phyloP scores from a whole-genome alignment of 2,113 vertebrate genomes.

The Thunnus maccoyii region DNA sequence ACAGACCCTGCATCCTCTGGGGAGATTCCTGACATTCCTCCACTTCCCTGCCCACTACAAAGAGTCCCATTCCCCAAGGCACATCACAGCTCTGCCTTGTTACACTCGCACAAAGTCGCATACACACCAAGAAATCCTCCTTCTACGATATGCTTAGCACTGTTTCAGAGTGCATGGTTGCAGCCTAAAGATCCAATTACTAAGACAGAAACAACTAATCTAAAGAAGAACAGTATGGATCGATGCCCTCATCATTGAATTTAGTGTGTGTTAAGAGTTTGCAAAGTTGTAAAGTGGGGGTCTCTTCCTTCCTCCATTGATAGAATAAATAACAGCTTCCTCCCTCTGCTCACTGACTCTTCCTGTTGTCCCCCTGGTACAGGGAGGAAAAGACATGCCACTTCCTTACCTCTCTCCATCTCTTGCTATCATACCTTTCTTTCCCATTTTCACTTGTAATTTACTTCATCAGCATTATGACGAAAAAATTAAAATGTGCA shows the following conservation, averaged over 20 bases:
- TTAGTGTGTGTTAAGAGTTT: background rate
- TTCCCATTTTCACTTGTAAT: too few relatives aligned
- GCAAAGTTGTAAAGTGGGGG: constrained; percentile 30
- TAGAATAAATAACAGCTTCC: constrained; percentile 74
- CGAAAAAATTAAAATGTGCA: background rate
- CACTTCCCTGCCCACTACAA: constrained; percentile 78
- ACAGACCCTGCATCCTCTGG: constrained; percentile 72
- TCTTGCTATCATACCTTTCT: background rate
- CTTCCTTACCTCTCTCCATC: constrained; percentile 28
- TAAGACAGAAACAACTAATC: constrained; percentile 41
- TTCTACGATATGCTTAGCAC: constrained; percentile 15
- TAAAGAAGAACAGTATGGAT: constrained; percentile 58
- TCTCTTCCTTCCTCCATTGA: constrained; percentile 66
- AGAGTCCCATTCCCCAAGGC: constrained; percentile 61
- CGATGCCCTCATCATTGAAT: constrained; percentile 16
- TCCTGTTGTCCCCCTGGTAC: constrained; percentile 64
- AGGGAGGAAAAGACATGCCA: constrained; percentile 28
- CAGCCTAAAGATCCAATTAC: constrained; percentile 51
- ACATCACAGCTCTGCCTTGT: constrained; percentile 57
- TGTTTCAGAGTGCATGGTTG: constrained; percentile 28
- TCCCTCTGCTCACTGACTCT: constrained; percentile 55
- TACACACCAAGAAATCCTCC: constrained; percentile 33
- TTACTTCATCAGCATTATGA: background rate
- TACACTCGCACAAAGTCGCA: constrained; percentile 31
- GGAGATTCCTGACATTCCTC: constrained; percentile 81